Evolutionary conservation across 2,797 vertebrate genomes (phyloP), one percentile per base, ranked within the genome.

Genomic region (Esox lucius): DNA sequence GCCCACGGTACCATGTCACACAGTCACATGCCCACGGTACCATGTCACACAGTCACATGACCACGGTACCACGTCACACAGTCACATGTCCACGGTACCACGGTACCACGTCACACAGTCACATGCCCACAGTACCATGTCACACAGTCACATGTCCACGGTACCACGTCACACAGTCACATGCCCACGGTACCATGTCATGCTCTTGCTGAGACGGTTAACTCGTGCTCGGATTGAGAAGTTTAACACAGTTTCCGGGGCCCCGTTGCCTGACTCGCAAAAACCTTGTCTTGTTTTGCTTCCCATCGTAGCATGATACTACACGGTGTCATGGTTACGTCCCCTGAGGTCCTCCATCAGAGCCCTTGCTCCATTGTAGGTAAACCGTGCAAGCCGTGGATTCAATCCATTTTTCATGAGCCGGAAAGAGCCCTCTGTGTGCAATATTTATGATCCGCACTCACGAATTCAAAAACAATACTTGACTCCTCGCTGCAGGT

Each of bases 371-470:
- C 9, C 5, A 64, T 24, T 24, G 61, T 31, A 64, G 22, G 61
- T 22, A 64, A 88, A 89, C 84, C 78, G 74, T 35, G 73, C 81
- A 22, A 80, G 59, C 72, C 61, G 66, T 72, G 49, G 75, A 73
- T 24, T 56, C 49, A 26, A 68, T 93, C 89, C 91, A 92, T 92
- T 88, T 93, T 93, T 92, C 86, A 93, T 91, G 82, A 82, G 71
- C 35, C 24, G 66, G n/a, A 75, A 69, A 71, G 78, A 91, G 84
- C 72, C 84, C 80, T 53, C 78, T 83, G 80, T 13, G 76, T 92
- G 88, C 89, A 93, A 91, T 88, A 93, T 94, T 93, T 88, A 92
- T 93, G 87, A 93, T 86, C 83, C 73, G 73, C 82, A 86, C 86
- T 88, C 71, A 84, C 88, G 85, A 84, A 85, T 85, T 88, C 85